phyloP scores from a whole-genome alignment of 1,140 invertebrate species.

The Brachionus asplanchnoidis region DNA sequence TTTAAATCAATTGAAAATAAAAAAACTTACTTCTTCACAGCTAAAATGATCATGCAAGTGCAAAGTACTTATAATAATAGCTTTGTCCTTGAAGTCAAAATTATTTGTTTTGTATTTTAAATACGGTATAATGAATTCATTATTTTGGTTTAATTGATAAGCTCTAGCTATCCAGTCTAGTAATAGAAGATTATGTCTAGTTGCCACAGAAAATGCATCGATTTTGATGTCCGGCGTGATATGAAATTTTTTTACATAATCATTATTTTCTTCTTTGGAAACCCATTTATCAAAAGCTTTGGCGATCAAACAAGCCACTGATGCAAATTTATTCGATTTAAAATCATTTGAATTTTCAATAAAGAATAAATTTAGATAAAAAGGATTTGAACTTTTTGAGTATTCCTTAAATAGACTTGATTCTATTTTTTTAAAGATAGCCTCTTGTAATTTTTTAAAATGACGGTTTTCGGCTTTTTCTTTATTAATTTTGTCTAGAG shows the following conservation, averaged over 20 bases:
- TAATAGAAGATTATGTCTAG: conserved; percentile 46
- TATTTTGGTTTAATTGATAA: conserved; percentile 47
- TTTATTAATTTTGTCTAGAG: background rate
- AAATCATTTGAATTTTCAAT: conserved; percentile 46
- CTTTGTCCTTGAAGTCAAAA: conserved; percentile 49
- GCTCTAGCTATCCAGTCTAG: conserved; percentile 47
- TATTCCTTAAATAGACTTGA: conserved; percentile 24
- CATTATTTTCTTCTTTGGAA: background rate
- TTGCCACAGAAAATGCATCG: conserved; percentile 45
- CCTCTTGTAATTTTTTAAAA: conserved; percentile 35
- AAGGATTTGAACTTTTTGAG: conserved; percentile 45
- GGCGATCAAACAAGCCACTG: conserved; percentile 47
- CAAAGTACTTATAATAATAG: conserved; percentile 57
- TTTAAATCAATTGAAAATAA: background rate
- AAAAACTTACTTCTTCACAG: conserved; percentile 59
- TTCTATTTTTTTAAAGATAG: conserved; percentile 23
- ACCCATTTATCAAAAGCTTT: conserved; percentile 49
- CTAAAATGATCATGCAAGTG: conserved; percentile 64
- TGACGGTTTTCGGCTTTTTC: background rate
- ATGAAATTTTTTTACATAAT: conserved; percentile 40
- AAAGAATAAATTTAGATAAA: conserved; percentile 44
- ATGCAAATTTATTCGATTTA: conserved; percentile 46
- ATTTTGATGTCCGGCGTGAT: conserved; percentile 44
- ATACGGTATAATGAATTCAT: conserved; percentile 46
- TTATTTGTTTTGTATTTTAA: conserved; percentile 44